These are phyloP conservation scores for Hololepta plana DNA, from an alignment of 2,888 invertebrate species.

Conservation along the genomic window DNA sequence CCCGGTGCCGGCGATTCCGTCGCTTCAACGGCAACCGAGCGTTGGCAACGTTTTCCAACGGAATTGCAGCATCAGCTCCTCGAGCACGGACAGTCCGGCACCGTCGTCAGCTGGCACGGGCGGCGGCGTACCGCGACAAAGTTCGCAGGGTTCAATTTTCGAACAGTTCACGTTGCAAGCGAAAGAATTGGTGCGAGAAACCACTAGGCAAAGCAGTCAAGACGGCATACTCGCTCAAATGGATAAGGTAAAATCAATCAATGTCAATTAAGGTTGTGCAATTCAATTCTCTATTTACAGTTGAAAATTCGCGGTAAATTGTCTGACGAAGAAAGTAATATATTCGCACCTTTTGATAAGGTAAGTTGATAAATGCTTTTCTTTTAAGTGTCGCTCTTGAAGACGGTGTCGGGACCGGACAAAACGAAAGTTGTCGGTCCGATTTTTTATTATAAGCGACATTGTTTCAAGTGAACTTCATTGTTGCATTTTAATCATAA, in stretches of 20 bases:
- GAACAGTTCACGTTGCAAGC: constrained; percentile 81
- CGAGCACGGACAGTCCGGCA: constrained; percentile 21
- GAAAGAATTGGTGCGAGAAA: constrained; percentile 74
- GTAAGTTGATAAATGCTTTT: constrained; percentile 37
- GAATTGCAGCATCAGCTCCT: constrained; percentile 42
- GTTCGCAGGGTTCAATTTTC: constrained; percentile 68
- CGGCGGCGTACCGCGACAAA: constrained; percentile 37
- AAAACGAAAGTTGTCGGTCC: no score
- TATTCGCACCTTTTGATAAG: constrained; percentile 68
- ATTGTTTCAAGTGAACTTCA: no score
- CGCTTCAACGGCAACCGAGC: constrained; percentile 39
- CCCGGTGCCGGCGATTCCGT: constrained; percentile 32
- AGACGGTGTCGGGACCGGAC: no score
- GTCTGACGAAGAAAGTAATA: constrained; percentile 51
- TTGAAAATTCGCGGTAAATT: constrained; percentile 38
- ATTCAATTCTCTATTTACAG: constrained; percentile 22
- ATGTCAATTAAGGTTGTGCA: neutral
- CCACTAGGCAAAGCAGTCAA: constrained; percentile 75
- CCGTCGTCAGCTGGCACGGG: constrained; percentile 18
- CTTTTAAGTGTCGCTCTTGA: neutral
- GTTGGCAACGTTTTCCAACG: constrained; percentile 41
- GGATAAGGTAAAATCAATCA: constrained; percentile 50
- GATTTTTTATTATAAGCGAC: no score
- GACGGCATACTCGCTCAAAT: constrained; percentile 76
- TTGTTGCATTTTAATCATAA: constrained; percentile 7